A percentile compares a stretch with the other conserved stretches of the same genome.
Conservation (phyloP, 2,888 invertebrate species). For the Autographa pulchrina region DNA sequence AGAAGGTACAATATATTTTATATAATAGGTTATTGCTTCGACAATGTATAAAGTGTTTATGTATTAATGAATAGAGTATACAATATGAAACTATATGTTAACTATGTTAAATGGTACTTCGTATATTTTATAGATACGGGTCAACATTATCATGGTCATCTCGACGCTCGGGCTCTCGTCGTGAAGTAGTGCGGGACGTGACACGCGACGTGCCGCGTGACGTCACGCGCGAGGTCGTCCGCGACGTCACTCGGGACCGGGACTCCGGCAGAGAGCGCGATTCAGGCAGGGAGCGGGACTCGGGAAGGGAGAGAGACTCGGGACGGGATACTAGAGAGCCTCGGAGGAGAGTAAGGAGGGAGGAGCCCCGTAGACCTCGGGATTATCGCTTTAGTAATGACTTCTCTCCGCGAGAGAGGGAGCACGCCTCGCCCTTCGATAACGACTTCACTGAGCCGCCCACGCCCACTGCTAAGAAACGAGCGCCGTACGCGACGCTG, state of each 20-base stretch:
- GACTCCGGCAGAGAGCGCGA: constrained; percentile 50
- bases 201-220: constrained; percentile 71
- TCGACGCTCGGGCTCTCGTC: constrained; percentile 67
- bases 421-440: constrained; percentile 90
- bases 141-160: constrained; percentile 80
- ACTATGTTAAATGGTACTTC: not conserved
- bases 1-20: constrained; percentile 68
- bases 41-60: not conserved
- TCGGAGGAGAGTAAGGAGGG: constrained; percentile 68
- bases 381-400: constrained; percentile 89
- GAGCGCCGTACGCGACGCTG: constrained; percentile 78
- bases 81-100: too few relatives aligned
- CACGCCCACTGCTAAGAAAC: constrained; percentile 74
- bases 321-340: constrained; percentile 47
- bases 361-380: constrained; percentile 71
- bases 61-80: too few relatives aligned
- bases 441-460: constrained; percentile 89
- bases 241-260: constrained; percentile 64
- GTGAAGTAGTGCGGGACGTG: constrained; percentile 56
- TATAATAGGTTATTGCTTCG: not conserved
- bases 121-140: constrained; percentile 70
- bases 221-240: constrained; percentile 65
- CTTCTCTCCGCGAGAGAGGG: constrained; percentile 88
- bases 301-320: constrained; percentile 65
- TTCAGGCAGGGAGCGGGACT: constrained; percentile 38